These are phyloP conservation scores for Nomada flava DNA, from an alignment of 2,888 invertebrate genomes.

Conservation along the genomic window DNA sequence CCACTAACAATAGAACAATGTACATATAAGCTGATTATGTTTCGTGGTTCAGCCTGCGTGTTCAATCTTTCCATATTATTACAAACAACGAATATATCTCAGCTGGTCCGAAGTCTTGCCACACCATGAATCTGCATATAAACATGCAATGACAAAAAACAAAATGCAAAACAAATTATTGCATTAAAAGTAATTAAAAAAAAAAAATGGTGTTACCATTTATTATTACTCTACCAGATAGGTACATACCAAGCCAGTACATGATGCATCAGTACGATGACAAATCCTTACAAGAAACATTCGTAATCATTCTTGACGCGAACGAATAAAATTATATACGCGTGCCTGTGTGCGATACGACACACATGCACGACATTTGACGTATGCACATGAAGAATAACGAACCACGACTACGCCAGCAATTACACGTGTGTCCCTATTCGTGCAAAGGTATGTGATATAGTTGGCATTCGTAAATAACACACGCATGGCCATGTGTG, in stretches of 20 bases:
- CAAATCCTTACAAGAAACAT: conserved; percentile 5
- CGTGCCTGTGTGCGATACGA: background rate
- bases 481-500: conserved; percentile 57
- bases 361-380: background rate
- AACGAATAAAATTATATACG: conserved; percentile 5
- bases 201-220: background rate
- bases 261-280: conserved; percentile 13
- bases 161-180: too few species aligned
- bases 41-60: too few species aligned
- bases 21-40: too few species aligned
- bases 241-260: background rate
- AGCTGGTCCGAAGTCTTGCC: too few species aligned
- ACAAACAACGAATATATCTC: too few species aligned
- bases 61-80: too few species aligned
- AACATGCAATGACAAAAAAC: background rate
- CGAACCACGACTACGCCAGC: conserved; percentile 2
- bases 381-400: conserved; percentile 4
- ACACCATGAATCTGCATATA: too few species aligned
- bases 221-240: background rate
- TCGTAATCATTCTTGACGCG: conserved; percentile 7
- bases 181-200: background rate
- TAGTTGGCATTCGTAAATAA: conserved; percentile 53
- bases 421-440: conserved; percentile 20
- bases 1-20: too few species aligned
- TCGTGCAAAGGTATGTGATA: conserved; percentile 17